phyloP scores from a whole-genome alignment of 2,113 vertebrate species.

The Tyrannus savana region DNA sequence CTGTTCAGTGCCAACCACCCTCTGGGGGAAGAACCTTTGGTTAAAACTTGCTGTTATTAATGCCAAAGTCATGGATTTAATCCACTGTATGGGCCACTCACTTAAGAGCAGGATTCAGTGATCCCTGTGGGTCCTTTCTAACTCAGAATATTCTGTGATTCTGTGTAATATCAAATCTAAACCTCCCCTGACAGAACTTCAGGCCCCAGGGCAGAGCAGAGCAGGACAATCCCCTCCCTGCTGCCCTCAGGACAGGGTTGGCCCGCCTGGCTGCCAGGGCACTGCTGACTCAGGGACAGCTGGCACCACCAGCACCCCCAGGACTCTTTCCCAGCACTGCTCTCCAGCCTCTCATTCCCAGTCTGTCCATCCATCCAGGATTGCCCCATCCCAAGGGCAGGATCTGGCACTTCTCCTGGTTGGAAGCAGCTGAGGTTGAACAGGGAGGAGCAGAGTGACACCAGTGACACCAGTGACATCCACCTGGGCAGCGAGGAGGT shows the following conservation, averaged over 20 bases:
- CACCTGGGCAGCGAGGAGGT: accelerated
- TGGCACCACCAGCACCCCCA: not conserved
- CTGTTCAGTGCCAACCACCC: not conserved
- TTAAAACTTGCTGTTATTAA: not conserved
- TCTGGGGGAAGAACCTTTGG: not conserved
- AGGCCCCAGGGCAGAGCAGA: not conserved
- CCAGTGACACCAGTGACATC: not conserved
- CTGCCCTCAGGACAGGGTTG: not conserved
- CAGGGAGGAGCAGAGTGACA: not conserved
- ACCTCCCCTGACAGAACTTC: not conserved
- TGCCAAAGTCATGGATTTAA: not conserved
- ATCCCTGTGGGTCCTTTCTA: not conserved
- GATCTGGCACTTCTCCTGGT: not conserved
- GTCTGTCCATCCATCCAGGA: not conserved
- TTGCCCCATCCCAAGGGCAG: not conserved
- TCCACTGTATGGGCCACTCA: not conserved
- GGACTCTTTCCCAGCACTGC: not conserved
- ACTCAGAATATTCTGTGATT: not conserved
- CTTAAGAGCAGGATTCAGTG: not conserved
- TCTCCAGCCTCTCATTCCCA: not conserved
- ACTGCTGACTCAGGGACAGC: not conserved
- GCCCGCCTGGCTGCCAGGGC: not conserved
- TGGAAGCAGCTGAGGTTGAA: not conserved
- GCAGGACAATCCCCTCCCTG: not conserved
- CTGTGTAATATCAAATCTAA: not conserved